Conservation (phyloP, 2,113 vertebrate genomes). For the Ictalurus furcatus region DNA sequence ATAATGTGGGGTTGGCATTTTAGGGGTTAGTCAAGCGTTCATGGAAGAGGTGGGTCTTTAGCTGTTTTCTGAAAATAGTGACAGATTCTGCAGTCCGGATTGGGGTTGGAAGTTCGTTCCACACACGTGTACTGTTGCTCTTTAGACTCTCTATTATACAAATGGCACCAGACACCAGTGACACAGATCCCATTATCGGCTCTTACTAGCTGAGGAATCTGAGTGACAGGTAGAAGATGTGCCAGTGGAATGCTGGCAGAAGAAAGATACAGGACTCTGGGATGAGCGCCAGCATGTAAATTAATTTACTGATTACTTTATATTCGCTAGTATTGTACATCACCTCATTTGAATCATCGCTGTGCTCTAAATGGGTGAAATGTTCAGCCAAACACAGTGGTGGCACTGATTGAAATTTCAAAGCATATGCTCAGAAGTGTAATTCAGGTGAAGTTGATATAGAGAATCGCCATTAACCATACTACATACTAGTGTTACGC, state of each 20-base stretch:
- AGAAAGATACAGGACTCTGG: not conserved
- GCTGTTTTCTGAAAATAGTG: too few relatives aligned
- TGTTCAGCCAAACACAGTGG: not conserved
- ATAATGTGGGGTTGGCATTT: too few relatives aligned
- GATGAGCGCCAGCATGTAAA: not conserved
- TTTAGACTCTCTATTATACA: slow-evolving; percentile 23
- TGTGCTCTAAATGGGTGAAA: not conserved
- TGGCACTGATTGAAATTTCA: not conserved
- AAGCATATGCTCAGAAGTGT: not conserved
- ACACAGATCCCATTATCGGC: slow-evolving; percentile 40
- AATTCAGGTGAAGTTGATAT: not conserved
- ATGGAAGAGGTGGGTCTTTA: too few relatives aligned
- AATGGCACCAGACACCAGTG: slow-evolving; percentile 31
- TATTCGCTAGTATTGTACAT: not conserved
- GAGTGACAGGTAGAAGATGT: not conserved
- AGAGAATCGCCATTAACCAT: not conserved
- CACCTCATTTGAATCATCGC: not conserved
- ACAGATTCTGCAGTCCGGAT: too few relatives aligned
- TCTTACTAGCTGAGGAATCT: not conserved
- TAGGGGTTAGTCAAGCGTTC: too few relatives aligned
- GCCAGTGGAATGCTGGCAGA: not conserved
- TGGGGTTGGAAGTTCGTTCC: too few relatives aligned
- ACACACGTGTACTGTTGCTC: not conserved
- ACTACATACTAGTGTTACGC: not conserved
- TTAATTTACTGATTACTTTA: not conserved